Evolutionary conservation across 1,140 invertebrate species (phyloP).

Genomic region (Drosophila baimaii): DNA sequence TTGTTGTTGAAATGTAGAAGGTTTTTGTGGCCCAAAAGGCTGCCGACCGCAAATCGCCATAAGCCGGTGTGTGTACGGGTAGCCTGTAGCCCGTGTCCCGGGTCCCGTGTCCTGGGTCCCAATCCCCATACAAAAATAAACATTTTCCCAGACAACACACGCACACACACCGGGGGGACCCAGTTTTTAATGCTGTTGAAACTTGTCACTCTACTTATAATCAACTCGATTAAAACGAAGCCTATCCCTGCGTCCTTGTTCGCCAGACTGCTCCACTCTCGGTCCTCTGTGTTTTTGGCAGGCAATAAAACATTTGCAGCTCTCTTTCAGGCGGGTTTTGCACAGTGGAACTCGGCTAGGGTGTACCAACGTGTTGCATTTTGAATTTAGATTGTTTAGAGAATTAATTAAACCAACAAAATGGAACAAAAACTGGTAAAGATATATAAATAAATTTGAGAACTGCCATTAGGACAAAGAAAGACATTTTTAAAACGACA

Average conservation of each 20-base stretch:
- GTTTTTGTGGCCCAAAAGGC: constrained; percentile 11
- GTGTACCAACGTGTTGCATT: not conserved
- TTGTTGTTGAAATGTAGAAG: constrained; percentile 10
- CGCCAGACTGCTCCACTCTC: not conserved
- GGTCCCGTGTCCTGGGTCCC: not conserved
- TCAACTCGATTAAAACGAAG: constrained; percentile 51
- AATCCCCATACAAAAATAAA: constrained; percentile 20
- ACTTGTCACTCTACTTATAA: constrained; percentile 52
- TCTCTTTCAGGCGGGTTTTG: not conserved
- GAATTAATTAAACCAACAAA: not conserved
- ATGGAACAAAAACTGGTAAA: not conserved
- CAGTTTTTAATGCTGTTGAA: constrained; percentile 44
- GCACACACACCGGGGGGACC: not conserved
- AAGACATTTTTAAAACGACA: no score
- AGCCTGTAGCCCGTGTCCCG: constrained; percentile 1
- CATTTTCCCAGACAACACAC: constrained; percentile 15
- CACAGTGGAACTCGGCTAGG: constrained; percentile 2
- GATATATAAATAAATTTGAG: not conserved
- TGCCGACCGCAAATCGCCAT: constrained; percentile 25
- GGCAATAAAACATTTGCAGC: constrained; percentile 43
- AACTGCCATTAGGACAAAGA: no score
- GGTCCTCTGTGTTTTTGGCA: constrained; percentile 42
- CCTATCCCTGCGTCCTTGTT: constrained; percentile 19
- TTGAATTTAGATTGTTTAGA: no score
- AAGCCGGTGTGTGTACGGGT: constrained; percentile 4